Evolutionary conservation across 2,113 vertebrate genomes (phyloP).

Genomic region (Struthidea cinerea): DNA sequence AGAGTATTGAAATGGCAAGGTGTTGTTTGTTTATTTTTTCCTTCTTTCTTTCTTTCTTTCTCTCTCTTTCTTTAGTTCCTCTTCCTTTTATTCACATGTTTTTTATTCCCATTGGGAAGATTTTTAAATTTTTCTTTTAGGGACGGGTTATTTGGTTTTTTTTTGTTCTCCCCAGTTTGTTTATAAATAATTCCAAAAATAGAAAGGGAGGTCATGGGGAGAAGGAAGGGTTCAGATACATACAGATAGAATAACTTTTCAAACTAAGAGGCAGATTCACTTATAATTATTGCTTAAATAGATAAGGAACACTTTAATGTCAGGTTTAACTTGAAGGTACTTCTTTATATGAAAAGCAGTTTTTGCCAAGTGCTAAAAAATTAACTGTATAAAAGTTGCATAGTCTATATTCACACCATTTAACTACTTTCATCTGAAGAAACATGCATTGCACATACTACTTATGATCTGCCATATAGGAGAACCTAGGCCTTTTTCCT

Average conservation of each 20-base stretch:
- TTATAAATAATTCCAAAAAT: not conserved
- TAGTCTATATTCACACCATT: constrained; percentile 7
- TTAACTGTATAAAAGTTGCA: constrained; percentile 36
- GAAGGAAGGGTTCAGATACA: not conserved
- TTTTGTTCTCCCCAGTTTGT: not conserved
- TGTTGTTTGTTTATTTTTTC: not conserved
- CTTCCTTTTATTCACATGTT: not conserved
- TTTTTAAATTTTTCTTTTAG: not conserved
- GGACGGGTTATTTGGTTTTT: not conserved
- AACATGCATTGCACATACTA: not conserved
- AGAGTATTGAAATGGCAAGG: not conserved
- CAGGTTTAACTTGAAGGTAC: not conserved
- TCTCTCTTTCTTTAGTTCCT: not conserved
- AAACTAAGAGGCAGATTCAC: not conserved
- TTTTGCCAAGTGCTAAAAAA: not conserved
- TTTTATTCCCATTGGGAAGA: not conserved
- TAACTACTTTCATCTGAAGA: not conserved
- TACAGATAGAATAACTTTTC: not conserved
- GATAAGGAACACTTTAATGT: constrained; percentile 28
- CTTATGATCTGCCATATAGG: not conserved
- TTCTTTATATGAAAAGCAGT: not conserved
- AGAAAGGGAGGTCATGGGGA: not conserved
- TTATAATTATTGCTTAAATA: constrained; percentile 8
- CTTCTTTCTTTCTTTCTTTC: not conserved
- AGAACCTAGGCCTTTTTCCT: not conserved